These are phyloP conservation scores for Camelus bactrianus DNA, from an alignment of 2,113 vertebrate genomes.

Conservation along the genomic window DNA sequence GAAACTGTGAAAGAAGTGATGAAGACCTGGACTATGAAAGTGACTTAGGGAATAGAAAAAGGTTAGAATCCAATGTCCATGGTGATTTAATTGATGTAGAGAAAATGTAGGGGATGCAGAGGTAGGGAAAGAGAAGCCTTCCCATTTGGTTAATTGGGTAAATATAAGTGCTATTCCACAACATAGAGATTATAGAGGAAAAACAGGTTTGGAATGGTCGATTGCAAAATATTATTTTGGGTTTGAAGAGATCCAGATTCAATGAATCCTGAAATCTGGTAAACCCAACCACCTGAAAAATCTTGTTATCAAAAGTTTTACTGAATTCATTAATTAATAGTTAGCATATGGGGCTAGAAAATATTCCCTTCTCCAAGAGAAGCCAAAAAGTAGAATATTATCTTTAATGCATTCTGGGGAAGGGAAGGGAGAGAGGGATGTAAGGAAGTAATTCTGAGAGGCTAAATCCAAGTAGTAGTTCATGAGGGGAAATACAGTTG, in stretches of 20 bases:
- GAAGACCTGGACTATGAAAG: background rate
- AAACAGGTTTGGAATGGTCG: background rate
- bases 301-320: background rate
- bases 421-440: background rate
- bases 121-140: background rate
- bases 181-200: background rate
- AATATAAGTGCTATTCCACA: background rate
- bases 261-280: slow-evolving; percentile 4
- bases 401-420: background rate
- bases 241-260: slow-evolving; percentile 46
- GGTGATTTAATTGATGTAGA: background rate
- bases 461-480: slow-evolving; percentile 22
- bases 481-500: background rate
- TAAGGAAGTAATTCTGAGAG: background rate
- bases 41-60: background rate
- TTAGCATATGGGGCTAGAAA: background rate
- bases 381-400: background rate
- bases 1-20: background rate
- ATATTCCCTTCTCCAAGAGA: slow-evolving; percentile 6
- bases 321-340: slow-evolving; percentile 4
- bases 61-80: background rate
- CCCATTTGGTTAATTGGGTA: background rate
- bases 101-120: background rate
- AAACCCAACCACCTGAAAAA: slow-evolving; percentile 10
- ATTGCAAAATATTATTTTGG: background rate